phyloP scores from a whole-genome alignment of 2,888 invertebrate genomes.

The Ischnura elegans region DNA sequence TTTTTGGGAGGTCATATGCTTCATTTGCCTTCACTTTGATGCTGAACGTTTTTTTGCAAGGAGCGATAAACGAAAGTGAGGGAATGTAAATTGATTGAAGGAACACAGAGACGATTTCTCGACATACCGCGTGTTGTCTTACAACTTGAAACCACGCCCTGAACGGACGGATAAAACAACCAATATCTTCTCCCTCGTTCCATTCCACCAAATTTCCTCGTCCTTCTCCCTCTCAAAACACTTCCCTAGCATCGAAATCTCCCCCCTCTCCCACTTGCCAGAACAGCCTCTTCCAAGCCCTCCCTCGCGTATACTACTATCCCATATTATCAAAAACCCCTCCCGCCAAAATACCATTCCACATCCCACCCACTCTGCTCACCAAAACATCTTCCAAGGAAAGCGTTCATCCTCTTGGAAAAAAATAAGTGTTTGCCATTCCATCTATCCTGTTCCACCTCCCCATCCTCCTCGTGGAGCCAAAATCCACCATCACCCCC shows the following conservation, averaged over 20 bases:
- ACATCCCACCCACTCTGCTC: neutral
- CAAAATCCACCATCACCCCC: neutral
- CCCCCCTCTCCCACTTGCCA: neutral
- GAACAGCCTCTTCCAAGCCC: neutral
- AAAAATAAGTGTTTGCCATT: neutral
- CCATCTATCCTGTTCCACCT: neutral
- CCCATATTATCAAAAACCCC: conserved; percentile 9
- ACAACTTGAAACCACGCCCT: neutral
- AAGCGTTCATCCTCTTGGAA: neutral
- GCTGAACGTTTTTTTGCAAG: neutral
- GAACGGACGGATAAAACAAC: neutral
- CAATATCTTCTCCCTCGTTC: neutral
- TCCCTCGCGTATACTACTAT: neutral
- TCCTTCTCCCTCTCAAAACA: neutral
- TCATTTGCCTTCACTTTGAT: neutral
- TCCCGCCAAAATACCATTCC: neutral
- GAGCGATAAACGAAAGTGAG: neutral
- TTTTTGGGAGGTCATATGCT: neutral
- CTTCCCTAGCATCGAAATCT: conserved; percentile 22
- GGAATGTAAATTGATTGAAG: neutral
- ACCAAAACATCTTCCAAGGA: neutral
- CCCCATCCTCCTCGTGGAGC: neutral
- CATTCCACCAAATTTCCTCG: neutral
- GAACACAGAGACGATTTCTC: neutral
- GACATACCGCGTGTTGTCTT: neutral